A percentile compares a stretch with the other conserved stretches of the same genome.
Conservation (phyloP, 2,113 vertebrate genomes). For the Balaenoptera acutorostrata region DNA sequence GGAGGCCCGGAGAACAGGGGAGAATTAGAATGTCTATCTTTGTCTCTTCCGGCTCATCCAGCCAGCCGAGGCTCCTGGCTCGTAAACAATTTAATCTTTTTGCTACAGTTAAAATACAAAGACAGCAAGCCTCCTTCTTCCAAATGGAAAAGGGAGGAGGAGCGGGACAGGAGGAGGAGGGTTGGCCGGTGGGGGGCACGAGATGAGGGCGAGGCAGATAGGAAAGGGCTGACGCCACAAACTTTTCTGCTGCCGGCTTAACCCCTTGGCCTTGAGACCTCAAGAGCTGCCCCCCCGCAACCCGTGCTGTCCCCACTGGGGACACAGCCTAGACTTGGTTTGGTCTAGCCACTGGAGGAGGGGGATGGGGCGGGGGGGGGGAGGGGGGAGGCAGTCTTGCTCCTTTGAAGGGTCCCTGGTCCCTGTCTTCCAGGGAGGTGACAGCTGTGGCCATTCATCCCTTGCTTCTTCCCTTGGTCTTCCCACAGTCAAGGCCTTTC, state of each 20-base stretch:
- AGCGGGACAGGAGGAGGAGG: not conserved
- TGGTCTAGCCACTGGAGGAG: not conserved
- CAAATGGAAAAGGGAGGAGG: conserved; percentile 72
- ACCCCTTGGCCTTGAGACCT: conserved; percentile 60
- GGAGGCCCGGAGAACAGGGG: conserved; percentile 88
- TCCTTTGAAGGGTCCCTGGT: not conserved
- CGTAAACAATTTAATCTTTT: conserved; percentile 99
- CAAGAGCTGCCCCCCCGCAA: not conserved
- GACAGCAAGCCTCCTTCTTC: conserved; percentile 81
- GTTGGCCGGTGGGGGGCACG: not conserved
- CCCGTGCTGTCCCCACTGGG: not conserved
- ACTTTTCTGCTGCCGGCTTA: conserved; percentile 70
- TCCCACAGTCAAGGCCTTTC: not conserved
- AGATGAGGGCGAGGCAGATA: not conserved
- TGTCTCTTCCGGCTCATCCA: conserved; percentile 96
- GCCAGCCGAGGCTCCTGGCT: conserved; percentile 91
- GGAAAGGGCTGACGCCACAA: conserved; percentile 76
- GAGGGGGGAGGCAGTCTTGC: not conserved
- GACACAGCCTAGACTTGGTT: not conserved
- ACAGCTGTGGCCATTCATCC: not conserved
- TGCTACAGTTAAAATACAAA: conserved; percentile 93
- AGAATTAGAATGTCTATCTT: conserved; percentile 99
- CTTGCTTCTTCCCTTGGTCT: not conserved
- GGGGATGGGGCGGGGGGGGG: not conserved
- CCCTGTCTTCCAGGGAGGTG: not conserved